Evolutionary conservation across 1,140 invertebrate species (phyloP), one percentile per base, ranked within the genome.

Genomic region (Drosophila asahinai): DNA sequence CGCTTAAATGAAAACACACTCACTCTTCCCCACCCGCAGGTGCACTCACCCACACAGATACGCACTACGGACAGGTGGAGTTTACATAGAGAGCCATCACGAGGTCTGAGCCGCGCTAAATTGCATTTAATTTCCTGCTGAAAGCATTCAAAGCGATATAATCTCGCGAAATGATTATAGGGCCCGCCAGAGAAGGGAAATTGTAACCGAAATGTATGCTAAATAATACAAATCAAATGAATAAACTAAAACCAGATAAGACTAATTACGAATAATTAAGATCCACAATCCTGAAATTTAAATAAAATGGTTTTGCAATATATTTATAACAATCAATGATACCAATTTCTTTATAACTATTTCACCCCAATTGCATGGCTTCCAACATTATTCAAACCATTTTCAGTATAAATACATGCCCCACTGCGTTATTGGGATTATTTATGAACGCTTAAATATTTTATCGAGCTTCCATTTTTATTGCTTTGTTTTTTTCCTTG

Each of bases 111-210:
- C 66, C 42, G 51, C 47, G 64, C 78, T 78, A 89, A 89, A 89
- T 73, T 84, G 84, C 81, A 79, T 80, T 87, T 89, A 89, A 89
- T 90, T 90, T 90, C 81, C 86, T 83, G 81, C 61, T 75, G 59
- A 68, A 79, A 81, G 83, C 83, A 27, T 77, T 22, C 27, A 43
- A 51, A 17, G 33, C 30, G 47, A 73, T 61, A 52, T 27, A 40
- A 73, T 73, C 47, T 27, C 27, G 11, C 14, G 15, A 49, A 51
- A 42, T 33, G 38, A 45, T 67, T 27, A 33, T 14, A 52, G n/a
- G n/a, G 9, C 70, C 19, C 36, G 9, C 30, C 15, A 9, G 19
- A 43, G 36, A 9, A 8, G 27, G 27, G 22, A 48, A 47, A 64
- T 38, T 17, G 15, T 22, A 14, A 14, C 40, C 4, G 12, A 30